Conservation (phyloP, 2,888 invertebrate species). For the Incurvaria masculella region DNA sequence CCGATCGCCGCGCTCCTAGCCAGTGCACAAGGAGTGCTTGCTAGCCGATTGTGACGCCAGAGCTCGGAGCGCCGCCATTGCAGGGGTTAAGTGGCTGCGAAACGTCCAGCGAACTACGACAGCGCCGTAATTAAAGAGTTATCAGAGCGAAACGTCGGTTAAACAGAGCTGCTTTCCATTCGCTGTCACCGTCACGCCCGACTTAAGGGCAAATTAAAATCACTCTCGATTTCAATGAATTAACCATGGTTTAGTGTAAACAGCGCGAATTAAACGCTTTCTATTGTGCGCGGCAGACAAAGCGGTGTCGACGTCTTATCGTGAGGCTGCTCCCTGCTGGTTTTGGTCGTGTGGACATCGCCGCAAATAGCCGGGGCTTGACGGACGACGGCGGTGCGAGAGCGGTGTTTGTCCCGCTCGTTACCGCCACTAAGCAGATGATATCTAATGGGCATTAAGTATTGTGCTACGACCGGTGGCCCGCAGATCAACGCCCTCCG, state of each 20-base stretch:
- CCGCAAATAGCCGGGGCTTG: neutral
- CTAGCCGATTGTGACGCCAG: too few relatives aligned
- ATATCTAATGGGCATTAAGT: neutral
- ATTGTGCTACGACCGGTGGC: neutral
- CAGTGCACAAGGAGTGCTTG: too few relatives aligned
- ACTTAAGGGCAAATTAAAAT: slow-evolving; percentile 55
- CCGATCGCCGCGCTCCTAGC: too few relatives aligned
- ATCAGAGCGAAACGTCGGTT: slow-evolving; percentile 56
- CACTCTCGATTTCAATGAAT: slow-evolving; percentile 50
- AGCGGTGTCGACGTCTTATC: neutral
- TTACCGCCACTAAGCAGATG: neutral
- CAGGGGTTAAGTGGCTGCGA: slow-evolving; percentile 43
- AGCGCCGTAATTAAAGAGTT: slow-evolving; percentile 50
- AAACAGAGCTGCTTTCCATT: slow-evolving; percentile 50
- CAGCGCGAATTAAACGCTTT: neutral
- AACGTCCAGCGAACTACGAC: slow-evolving; percentile 47
- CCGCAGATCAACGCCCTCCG: neutral
- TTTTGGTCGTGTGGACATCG: too few relatives aligned
- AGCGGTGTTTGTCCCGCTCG: neutral
- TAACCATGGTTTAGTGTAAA: neutral
- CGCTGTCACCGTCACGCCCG: slow-evolving; percentile 53
- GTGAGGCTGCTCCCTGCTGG: neutral
- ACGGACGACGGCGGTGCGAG: neutral
- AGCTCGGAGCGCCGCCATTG: too few relatives aligned
- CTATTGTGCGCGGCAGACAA: neutral